Evolutionary conservation across 2,888 invertebrate genomes (phyloP).

Genomic region (Campoplex nolae): DNA sequence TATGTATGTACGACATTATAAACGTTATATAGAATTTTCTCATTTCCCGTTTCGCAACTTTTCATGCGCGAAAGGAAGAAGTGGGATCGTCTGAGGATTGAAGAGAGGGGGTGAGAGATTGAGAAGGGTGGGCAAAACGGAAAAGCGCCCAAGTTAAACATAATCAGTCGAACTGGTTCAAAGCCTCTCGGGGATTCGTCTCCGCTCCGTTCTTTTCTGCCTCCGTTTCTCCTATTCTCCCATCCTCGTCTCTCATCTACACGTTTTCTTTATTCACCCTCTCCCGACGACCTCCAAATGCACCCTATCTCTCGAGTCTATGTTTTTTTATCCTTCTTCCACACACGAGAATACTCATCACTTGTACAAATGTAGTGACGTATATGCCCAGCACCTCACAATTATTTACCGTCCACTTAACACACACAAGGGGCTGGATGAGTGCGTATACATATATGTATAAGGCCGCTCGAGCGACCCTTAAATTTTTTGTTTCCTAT

Average conservation of each 20-base stretch:
- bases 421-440: background rate
- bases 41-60: slow-evolving; percentile 53
- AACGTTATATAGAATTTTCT: slow-evolving; percentile 39
- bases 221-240: background rate
- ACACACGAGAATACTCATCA: slow-evolving; percentile 41
- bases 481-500: too few relatives aligned
- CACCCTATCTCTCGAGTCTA: background rate
- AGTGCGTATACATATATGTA: too few relatives aligned
- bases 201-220: slow-evolving; percentile 23
- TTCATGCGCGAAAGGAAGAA: slow-evolving; percentile 62
- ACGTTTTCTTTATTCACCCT: background rate
- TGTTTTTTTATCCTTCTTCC: background rate
- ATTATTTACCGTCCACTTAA: slow-evolving; percentile 11
- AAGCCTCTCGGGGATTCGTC: slow-evolving; percentile 58
- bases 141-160: slow-evolving; percentile 79
- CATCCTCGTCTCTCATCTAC: background rate
- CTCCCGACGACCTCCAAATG: background rate
- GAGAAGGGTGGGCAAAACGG: slow-evolving; percentile 70
- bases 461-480: too few relatives aligned
- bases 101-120: background rate
- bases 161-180: slow-evolving; percentile 76
- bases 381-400: background rate
- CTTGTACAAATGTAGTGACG: slow-evolving; percentile 15
- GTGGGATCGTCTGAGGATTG: slow-evolving; percentile 19
- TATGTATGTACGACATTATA: background rate